A percentile compares a stretch with the other conserved stretches of the same genome.
Evolutionary conservation across 2,113 vertebrate species (phyloP).

Genomic region (Mus pahari): DNA sequence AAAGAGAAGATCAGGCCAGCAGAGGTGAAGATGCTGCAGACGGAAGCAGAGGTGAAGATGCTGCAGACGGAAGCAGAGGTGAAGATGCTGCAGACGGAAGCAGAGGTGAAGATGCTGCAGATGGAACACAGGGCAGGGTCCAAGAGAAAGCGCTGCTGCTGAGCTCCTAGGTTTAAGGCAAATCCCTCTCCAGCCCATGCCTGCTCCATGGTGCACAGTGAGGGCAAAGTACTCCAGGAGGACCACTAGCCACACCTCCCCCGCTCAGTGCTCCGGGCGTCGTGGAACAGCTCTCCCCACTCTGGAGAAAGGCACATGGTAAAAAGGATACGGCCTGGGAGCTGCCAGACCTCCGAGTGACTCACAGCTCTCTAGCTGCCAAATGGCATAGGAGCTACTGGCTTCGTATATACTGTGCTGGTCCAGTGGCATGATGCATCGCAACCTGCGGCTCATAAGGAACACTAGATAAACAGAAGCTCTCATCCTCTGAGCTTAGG

Average conservation of each 20-base stretch:
- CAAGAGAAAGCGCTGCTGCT: fast-evolving
- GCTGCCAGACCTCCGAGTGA: neutral
- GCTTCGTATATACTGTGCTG: neutral
- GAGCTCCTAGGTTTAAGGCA: neutral
- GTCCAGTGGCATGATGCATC: neutral
- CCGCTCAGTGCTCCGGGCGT: neutral
- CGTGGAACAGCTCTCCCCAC: neutral
- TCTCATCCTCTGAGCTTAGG: neutral
- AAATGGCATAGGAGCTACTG: neutral
- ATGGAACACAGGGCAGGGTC: neutral
- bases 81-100: no score
- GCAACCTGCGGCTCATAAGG: neutral
- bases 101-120: neutral
- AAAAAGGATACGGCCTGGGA: neutral
- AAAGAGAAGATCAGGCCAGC: neutral
- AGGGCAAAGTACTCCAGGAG: neutral
- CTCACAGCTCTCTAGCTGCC: neutral
- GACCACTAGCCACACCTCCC: no score
- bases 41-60: neutral
- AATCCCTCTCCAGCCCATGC: neutral
- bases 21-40: neutral
- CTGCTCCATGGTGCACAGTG: neutral
- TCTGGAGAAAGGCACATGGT: neutral
- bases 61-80: no score
- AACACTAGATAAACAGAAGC: neutral